Evolutionary conservation across 2,797 vertebrate species (phyloP), one percentile per base, ranked within the genome.

Genomic region (Danio choprae): DNA sequence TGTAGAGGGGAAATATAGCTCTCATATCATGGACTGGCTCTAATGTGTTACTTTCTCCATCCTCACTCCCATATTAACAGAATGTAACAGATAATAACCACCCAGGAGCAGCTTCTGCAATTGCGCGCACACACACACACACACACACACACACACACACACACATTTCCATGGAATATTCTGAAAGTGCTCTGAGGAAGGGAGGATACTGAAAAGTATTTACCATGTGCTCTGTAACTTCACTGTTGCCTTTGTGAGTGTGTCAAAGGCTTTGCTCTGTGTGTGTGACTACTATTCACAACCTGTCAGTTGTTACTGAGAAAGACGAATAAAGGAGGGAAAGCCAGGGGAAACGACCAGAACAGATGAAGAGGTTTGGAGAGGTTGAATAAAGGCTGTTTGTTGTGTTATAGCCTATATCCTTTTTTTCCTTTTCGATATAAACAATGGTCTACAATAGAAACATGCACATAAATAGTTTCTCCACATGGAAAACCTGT

Each of bases 211-310:
- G 46, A 64, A 60, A 72, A 56, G 38, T 55, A 73, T 79, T 72
- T 38, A 79, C 4, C 3, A 11, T 79, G 78, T 65, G 71, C 60
- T 56, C 51, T 58, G 41, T 68, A 75, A 13, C 38, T 77, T 68
- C 62, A 48, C 8, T 38, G 58, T 15, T 41, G 48, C 68, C 68
- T 43, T 77, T 79, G 56, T 80, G 9, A 73, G 41, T 2, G 12
- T 72, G 69, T 71, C 29, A 63, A 72, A 40, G 36, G 73, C 74
- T 68, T 50, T 29, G 70, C 53, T 80, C 16, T 74, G 63, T 84
- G 73, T 84, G 73, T 79, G 82, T 51, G 60, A 75, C 73, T 50
- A 48, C 40, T 50, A 79, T 77, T 71, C 79, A 73, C 38, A 83
- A 85, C 76, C 73, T 71, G 79, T 58, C 60, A 69, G 43, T 56